Conservation (phyloP, 2,113 vertebrate species). For the Pyrgilauda ruficollis region DNA sequence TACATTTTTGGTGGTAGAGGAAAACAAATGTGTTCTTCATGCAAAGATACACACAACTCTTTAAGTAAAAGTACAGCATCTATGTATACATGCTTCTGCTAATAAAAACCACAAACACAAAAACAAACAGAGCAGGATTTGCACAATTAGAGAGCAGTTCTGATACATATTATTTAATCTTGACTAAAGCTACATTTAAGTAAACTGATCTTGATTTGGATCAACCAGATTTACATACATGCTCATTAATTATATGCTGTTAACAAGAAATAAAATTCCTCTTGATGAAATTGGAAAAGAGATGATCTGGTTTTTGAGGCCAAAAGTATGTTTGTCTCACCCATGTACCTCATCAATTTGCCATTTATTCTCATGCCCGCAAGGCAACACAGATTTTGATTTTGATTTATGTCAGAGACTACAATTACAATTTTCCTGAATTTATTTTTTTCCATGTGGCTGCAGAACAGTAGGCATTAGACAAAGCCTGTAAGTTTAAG, state of each 20-base stretch:
- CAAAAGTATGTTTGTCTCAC: neutral
- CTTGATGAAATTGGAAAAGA: neutral
- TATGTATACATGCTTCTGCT: neutral
- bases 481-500: neutral
- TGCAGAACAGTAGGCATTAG: neutral
- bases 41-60: neutral
- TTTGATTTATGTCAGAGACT: neutral
- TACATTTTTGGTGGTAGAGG: neutral
- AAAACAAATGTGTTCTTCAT: neutral
- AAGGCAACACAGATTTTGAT: neutral
- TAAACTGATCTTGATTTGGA: neutral
- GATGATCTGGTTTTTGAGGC: fast-evolving
- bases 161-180: neutral
- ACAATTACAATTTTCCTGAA: neutral
- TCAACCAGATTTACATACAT: neutral
- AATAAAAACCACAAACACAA: neutral
- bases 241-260: neutral
- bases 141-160: neutral
- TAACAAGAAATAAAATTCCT: neutral
- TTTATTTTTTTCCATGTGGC: neutral
- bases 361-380: neutral
- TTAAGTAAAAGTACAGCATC: neutral
- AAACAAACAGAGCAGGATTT: neutral
- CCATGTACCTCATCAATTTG: neutral
- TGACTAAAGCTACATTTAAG: neutral